phyloP scores from a whole-genome alignment of 2,888 invertebrate species.

The Ectobius pallidus region DNA sequence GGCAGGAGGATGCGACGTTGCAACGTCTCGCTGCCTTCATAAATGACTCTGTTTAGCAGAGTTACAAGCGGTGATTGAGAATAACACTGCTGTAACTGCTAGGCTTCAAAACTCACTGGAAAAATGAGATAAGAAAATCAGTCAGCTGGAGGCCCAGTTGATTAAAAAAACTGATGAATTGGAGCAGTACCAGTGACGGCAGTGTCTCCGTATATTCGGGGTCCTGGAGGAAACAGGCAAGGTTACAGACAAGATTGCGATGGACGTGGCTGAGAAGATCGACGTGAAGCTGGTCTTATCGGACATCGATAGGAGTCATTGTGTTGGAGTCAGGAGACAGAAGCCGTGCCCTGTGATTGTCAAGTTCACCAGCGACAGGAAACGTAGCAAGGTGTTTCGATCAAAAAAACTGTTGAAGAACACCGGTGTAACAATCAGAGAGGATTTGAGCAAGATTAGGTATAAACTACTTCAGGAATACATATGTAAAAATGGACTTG shows the following conservation, averaged over 20 bases:
- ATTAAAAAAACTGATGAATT: neutral
- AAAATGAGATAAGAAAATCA: slow-evolving; percentile 9
- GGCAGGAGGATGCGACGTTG: no score
- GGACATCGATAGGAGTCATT: neutral
- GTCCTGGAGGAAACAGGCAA: neutral
- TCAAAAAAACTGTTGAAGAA: neutral
- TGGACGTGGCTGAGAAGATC: neutral
- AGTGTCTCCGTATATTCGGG: neutral
- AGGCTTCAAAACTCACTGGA: neutral
- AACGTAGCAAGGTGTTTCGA: neutral
- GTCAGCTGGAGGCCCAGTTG: no score
- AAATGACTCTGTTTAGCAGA: no score
- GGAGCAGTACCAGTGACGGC: neutral
- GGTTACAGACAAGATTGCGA: neutral
- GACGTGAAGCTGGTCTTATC: neutral
- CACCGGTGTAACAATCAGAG: neutral
- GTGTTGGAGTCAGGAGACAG: neutral
- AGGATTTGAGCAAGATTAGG: neutral
- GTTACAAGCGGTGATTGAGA: no score
- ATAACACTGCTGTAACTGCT: neutral
- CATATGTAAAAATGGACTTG: neutral
- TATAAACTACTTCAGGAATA: neutral
- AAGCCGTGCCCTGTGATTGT: neutral
- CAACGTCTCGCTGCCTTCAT: no score
- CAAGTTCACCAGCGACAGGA: neutral